A percentile compares a stretch with the other conserved stretches of the same genome.
phyloP scores from a whole-genome alignment of 1,140 invertebrate genomes.

The Drosophila nikananu region DNA sequence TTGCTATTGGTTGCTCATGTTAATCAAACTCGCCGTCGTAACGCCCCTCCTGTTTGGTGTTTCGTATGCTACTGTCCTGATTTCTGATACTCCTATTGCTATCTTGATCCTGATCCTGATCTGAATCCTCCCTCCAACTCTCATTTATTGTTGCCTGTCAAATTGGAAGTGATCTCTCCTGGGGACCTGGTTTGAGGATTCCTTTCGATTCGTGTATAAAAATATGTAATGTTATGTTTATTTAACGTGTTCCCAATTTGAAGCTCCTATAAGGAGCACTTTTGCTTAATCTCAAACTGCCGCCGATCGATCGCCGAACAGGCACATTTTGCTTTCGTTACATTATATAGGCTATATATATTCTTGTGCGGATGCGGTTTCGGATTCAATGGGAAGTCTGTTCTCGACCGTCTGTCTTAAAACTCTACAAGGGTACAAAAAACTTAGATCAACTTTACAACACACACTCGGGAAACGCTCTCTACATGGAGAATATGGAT shows the following conservation, averaged over 20 bases:
- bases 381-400: conserved; percentile 10
- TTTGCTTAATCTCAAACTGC: conserved; percentile 38
- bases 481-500: background rate
- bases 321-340: conserved; percentile 30
- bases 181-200: conserved; percentile 3
- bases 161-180: conserved; percentile 34
- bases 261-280: conserved; percentile 79
- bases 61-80: conserved; percentile 34
- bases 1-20: conserved; percentile 60
- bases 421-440: conserved; percentile 42
- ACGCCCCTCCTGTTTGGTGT: conserved; percentile 34
- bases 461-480: conserved; percentile 1
- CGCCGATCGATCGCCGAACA: conserved; percentile 31
- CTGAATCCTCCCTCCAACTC: background rate
- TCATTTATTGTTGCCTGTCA: conserved; percentile 48
- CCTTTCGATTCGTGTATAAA: conserved; percentile 53
- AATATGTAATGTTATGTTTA: conserved; percentile 40
- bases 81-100: conserved; percentile 29
- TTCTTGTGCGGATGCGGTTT: conserved; percentile 31
- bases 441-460: conserved; percentile 28
- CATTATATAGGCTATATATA: conserved; percentile 22
- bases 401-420: conserved; percentile 12
- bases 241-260: conserved; percentile 64
- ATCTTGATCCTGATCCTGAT: background rate
- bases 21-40: conserved; percentile 27